phyloP scores from a whole-genome alignment of 1,140 invertebrate genomes.

The Telenomus remus region DNA sequence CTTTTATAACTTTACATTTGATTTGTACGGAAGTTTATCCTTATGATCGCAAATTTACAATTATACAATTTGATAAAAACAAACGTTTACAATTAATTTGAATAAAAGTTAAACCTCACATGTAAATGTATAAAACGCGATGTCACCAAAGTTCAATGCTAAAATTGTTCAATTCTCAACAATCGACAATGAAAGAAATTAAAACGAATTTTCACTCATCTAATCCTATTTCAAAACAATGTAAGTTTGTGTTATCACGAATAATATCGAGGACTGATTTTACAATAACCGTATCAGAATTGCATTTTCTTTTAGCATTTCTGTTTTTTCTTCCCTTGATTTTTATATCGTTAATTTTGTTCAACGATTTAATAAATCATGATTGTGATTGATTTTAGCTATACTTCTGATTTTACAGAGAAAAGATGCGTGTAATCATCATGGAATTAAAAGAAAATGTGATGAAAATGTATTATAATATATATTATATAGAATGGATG shows the following conservation, averaged over 20 bases:
- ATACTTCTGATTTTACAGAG: conserved; percentile 17
- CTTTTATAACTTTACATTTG: conserved; percentile 33
- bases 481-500: conserved; percentile 48
- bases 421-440: conserved; percentile 28
- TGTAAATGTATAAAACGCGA: conserved; percentile 13
- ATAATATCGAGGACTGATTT: conserved; percentile 19
- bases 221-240: too few species aligned
- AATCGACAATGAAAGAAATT: too few species aligned
- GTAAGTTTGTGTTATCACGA: too few species aligned
- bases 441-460: conserved; percentile 29
- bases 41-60: conserved; percentile 26
- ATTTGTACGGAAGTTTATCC: conserved; percentile 24
- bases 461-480: conserved; percentile 46
- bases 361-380: background rate
- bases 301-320: conserved; percentile 27
- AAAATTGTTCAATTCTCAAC: background rate
- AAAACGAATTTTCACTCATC: too few species aligned
- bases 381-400: conserved; percentile 19
- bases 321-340: conserved; percentile 5
- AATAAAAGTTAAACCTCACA: conserved; percentile 20
- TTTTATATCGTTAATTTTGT: conserved; percentile 4
- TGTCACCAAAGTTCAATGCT: conserved; percentile 15
- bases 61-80: conserved; percentile 43
- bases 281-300: conserved; percentile 14
- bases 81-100: conserved; percentile 40